Evolutionary conservation across 2,113 vertebrate genomes (phyloP).

Genomic region (Casuarius casuarius): DNA sequence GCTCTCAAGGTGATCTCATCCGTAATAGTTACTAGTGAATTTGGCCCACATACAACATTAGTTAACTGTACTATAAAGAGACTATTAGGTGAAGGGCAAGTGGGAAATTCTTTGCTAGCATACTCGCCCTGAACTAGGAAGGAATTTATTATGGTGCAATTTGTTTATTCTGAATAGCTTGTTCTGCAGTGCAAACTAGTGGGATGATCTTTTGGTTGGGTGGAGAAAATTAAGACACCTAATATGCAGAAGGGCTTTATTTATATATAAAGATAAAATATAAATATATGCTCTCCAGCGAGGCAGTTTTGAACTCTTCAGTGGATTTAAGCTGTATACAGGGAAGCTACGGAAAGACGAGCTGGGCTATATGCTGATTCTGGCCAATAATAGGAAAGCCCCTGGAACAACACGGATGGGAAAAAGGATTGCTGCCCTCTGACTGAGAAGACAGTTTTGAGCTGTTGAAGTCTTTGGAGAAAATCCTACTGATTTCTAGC

Average conservation of each 20-base stretch:
- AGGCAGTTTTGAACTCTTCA: background rate
- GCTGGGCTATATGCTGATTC: background rate
- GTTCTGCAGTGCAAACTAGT: background rate
- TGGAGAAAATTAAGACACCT: background rate
- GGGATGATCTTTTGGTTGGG: background rate
- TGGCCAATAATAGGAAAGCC: background rate
- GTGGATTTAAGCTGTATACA: background rate
- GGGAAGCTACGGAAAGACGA: background rate
- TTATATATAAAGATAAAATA: background rate
- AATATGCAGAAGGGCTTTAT: background rate
- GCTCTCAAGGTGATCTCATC: constrained; percentile 55
- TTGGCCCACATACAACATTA: background rate
- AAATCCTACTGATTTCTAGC: background rate
- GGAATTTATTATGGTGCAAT: background rate
- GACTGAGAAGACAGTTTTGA: background rate
- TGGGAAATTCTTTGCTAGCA: background rate
- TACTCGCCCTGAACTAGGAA: background rate
- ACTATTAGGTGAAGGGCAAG: constrained; percentile 32
- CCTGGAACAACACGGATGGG: background rate
- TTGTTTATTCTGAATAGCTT: constrained; percentile 5
- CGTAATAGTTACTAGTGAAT: constrained; percentile 40
- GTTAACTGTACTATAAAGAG: constrained; percentile 42
- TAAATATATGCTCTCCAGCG: background rate
- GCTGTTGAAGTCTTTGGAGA: background rate
- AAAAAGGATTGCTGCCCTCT: background rate